Evolutionary conservation across 2,888 invertebrate species (phyloP).

Genomic region (Gisinianus flammeolus): DNA sequence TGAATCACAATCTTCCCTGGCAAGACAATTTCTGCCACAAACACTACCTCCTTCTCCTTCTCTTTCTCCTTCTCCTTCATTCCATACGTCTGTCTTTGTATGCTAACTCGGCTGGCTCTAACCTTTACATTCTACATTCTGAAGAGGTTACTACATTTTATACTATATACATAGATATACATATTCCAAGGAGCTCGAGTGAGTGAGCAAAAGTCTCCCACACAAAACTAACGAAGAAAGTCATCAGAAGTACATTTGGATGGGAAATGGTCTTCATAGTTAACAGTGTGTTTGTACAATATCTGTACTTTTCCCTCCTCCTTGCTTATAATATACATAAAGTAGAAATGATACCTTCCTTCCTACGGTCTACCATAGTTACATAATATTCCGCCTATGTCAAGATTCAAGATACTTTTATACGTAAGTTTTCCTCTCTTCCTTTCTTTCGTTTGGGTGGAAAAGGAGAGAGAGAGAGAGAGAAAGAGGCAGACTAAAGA

Average conservation of each 20-base stretch:
- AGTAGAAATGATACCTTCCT: not conserved
- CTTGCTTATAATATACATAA: not conserved
- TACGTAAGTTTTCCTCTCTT: not conserved
- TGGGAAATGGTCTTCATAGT: not conserved
- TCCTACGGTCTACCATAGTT: not conserved
- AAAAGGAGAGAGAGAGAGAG: not conserved
- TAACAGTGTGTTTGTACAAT: slow-evolving; percentile 8
- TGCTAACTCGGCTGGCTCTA: slow-evolving; percentile 2
- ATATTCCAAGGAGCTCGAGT: no score
- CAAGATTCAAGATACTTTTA: slow-evolving; percentile 6
- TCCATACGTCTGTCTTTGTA: not conserved
- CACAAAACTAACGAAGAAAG: slow-evolving; percentile 1
- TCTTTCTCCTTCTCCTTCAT: not conserved
- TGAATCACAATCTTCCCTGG: slow-evolving; percentile 34
- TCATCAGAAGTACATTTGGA: slow-evolving; percentile 27
- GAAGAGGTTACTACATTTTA: no score
- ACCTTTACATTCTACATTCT: no score
- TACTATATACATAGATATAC: no score
- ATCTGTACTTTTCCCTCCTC: not conserved
- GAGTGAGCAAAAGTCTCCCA: no score
- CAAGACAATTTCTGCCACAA: slow-evolving; percentile 50
- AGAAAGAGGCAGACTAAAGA: slow-evolving; percentile 31
- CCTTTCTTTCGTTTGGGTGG: not conserved
- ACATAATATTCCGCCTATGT: no score
- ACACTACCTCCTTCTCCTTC: slow-evolving; percentile 39